Evolutionary conservation across 1,140 invertebrate genomes (phyloP), one percentile per base, ranked within the genome.

Genomic region (Augochlora pura): DNA sequence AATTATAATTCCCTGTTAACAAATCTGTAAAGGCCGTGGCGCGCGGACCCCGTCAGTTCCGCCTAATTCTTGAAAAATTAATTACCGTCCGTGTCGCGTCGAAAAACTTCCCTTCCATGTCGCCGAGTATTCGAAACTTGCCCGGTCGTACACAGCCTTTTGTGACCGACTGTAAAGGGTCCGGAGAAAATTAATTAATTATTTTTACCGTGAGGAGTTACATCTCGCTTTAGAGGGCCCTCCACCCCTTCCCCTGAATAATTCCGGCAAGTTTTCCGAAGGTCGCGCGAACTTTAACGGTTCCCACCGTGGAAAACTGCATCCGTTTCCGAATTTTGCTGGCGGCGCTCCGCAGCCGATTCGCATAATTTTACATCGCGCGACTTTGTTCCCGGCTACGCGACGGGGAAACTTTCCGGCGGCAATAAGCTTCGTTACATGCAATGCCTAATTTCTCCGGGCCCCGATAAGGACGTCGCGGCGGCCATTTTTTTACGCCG

Each of bases 311-410:
- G 63, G 21, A 54, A 25, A 76, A 67, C 52, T 76, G 63, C 54
- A 76, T 76, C 38, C 73, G 18, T 59, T 54, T n/a, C 64, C 38
- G 57, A 59, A 76, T 76, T n/a, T 76, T 76, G 67, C 73, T 68
- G 23, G 49, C 39, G 64, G 25, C 49, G 57, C 27, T 59, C 23
- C 38, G 42, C 42, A 32, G 49, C 25, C 73, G 57, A 76, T 68
- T 76, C 73, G 64, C 52, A 76, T 76, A 76, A 59, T 76, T 46
- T 76, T 59, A 39, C 65, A 42, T 66, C 25, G 16, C n/a, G 21
- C 42, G 52, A 76, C 52, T 68, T 75, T 59, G 38, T 59, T 59
- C 38, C 8, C n/a, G n/a, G n/a, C n/a, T n/a, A n/a, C n/a, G n/a
- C n/a, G n/a, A n/a, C n/a, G n/a, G n/a, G n/a, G n/a, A n/a, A n/a